These are phyloP conservation scores for Polypedilum pembai DNA, from an alignment of 1,140 invertebrate genomes.

Conservation along the genomic window DNA sequence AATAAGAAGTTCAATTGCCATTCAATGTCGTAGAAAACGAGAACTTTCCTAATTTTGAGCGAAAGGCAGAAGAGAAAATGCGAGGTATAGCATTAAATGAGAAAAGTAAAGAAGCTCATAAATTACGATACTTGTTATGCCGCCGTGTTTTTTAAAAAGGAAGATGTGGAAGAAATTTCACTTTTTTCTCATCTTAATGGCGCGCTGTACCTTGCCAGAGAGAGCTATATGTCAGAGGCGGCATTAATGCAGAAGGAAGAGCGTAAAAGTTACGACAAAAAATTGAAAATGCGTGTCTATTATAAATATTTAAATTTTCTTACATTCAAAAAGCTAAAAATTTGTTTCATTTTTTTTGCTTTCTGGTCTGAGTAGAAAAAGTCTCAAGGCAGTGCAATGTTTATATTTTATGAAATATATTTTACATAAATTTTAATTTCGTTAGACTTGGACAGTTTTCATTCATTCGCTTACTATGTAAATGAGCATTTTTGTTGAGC, in stretches of 20 bases:
- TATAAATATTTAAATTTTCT: neutral
- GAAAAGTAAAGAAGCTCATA: slow-evolving; percentile 18
- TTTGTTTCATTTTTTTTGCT: no score
- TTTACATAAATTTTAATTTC: no score
- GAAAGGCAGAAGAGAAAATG: neutral
- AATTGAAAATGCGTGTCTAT: slow-evolving; percentile 12
- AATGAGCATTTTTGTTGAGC: no score
- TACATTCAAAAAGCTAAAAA: no score
- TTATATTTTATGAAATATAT: no score
- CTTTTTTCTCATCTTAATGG: neutral
- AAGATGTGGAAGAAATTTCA: neutral
- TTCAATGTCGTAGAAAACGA: no score
- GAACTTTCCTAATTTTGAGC: neutral
- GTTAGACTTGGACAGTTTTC: no score
- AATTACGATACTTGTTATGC: slow-evolving; percentile 5
- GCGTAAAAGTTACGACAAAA: slow-evolving; percentile 2
- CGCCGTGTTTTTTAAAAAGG: neutral
- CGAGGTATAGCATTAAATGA: neutral
- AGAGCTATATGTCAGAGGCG: neutral
- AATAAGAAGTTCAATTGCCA: no score
- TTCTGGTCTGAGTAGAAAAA: no score
- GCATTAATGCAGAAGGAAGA: neutral
- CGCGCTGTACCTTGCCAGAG: neutral
- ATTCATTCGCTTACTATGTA: no score
- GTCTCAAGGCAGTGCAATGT: no score